Evolutionary conservation across 2,888 invertebrate species (phyloP).

Genomic region (Eudasyphora cyanicolor): DNA sequence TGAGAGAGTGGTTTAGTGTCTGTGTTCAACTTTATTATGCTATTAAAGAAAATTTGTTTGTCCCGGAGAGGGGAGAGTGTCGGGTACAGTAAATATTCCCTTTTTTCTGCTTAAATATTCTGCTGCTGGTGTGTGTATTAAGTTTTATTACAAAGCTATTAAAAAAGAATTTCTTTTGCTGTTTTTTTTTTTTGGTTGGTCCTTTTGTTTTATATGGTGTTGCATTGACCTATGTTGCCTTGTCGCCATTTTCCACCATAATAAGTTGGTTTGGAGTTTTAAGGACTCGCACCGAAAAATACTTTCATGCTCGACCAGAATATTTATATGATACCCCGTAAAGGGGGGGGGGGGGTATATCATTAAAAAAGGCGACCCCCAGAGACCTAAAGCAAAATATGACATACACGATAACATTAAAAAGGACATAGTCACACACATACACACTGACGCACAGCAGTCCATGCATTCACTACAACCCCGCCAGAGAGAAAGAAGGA

Average conservation of each 20-base stretch:
- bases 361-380: constrained; percentile 38
- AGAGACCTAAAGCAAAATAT: constrained; percentile 37
- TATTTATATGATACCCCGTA: background rate
- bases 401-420: constrained; percentile 49
- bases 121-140: background rate
- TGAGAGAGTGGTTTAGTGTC: background rate
- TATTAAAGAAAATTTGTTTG: constrained; percentile 54
- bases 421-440: background rate
- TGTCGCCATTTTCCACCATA: constrained; percentile 21
- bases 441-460: background rate
- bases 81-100: background rate
- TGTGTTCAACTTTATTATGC: constrained; percentile 63
- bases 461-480: background rate
- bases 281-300: no score
- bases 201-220: background rate
- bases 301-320: no score
- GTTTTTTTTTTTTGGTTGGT: no score
- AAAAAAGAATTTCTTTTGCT: constrained; percentile 9
- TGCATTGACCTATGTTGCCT: constrained; percentile 4
- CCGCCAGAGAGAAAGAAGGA: background rate
- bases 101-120: background rate
- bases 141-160: constrained; percentile 30
- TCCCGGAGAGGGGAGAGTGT: background rate
- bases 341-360: background rate
- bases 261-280: constrained; percentile 18